Base-by-base conservation (phyloP, 2,888 invertebrate species). In the Eupithecia subumbrata region DNA sequence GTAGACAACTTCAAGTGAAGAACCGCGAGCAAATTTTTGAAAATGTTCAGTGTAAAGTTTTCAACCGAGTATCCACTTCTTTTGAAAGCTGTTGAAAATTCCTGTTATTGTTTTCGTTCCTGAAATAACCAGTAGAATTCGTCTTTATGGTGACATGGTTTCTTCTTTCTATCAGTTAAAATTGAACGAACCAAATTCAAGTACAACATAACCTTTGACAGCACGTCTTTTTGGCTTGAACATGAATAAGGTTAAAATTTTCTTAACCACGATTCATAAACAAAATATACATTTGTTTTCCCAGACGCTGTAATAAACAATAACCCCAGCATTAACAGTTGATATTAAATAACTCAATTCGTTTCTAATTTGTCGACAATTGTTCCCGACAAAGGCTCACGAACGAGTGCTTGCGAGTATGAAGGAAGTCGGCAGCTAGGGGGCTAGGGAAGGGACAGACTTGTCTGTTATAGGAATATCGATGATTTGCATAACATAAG, bases 311-410 rank as follows among this genome's bases (percentile, higher is more conserved):
- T 89, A 88, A 90, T 90, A 91, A 88, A 93, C 92, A 92, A 92
- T 92, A 90, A 91, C 87, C 86, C 82, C 79, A 76, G 84, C 89
- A 91, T 92, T 91, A 90, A 90, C 89, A 86, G 90, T 90, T 90
- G 92, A 93, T 94, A 94, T 93, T 94, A 93, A 95, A 93, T 94
- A 95, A 95, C 94, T 95, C 94, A 93, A 95, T 95, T 94, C 94
- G 88, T 94, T 94, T 94, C 93, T 94, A 95, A 95, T 95, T 95
- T 95, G 94, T 92, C 94, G 92, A 95, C 95, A 93, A 95, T 95
- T 95, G 94, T 95, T 91, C 92, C 90, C 92, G 94, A 95, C 95
- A 94, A 94, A 94, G 94, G 94, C 94, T 91, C 87, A 92, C 94
- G 94, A 95, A 92, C 93, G 94, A 94, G 91, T 94, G 94, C 93